Conservation (phyloP, 2,113 vertebrate species). For the Dasyornis broadbenti region DNA sequence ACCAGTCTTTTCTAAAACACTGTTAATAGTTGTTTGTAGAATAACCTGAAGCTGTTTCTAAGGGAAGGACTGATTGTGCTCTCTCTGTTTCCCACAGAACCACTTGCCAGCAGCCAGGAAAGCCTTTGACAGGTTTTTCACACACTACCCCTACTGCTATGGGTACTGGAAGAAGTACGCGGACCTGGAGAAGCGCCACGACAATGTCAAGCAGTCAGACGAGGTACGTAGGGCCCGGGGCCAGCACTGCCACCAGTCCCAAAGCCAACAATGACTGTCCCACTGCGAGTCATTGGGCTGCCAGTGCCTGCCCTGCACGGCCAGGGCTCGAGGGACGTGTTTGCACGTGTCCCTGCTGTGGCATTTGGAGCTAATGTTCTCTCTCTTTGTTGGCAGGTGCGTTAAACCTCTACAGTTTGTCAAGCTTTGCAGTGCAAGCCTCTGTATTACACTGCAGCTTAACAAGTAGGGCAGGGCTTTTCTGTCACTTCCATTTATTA, state of each 20-base stretch:
- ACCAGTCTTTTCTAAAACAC: accelerated
- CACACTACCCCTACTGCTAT: slow-evolving; percentile 96
- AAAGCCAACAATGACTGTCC: slow-evolving; percentile 69
- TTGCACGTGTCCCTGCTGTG: slow-evolving; percentile 78
- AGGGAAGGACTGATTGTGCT: background rate
- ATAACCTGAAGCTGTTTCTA: accelerated
- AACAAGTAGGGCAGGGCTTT: slow-evolving; percentile 86
- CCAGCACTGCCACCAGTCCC: slow-evolving; percentile 60
- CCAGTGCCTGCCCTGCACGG: slow-evolving; percentile 70
- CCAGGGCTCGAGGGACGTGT: slow-evolving; percentile 73
- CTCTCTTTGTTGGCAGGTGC: slow-evolving; percentile 88
- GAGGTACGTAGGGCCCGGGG: slow-evolving; percentile 81
- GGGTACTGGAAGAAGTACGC: slow-evolving; percentile 99
- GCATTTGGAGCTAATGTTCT: slow-evolving; percentile 84
- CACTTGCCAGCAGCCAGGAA: slow-evolving; percentile 83
- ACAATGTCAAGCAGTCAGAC: slow-evolving; percentile 87
- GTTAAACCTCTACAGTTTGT: slow-evolving; percentile 86
- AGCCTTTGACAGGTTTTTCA: slow-evolving; percentile 92
- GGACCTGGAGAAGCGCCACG: slow-evolving; percentile 91
- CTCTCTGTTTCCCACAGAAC: slow-evolving; percentile 74
- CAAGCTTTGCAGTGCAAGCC: slow-evolving; percentile 86
- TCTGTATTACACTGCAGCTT: slow-evolving; percentile 87
- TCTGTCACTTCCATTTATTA: slow-evolving; percentile 80
- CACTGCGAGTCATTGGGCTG: slow-evolving; percentile 64
- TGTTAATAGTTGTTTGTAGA: background rate